Evolutionary conservation across 2,113 vertebrate species (phyloP).

Genomic region (Ellobius talpinus): DNA sequence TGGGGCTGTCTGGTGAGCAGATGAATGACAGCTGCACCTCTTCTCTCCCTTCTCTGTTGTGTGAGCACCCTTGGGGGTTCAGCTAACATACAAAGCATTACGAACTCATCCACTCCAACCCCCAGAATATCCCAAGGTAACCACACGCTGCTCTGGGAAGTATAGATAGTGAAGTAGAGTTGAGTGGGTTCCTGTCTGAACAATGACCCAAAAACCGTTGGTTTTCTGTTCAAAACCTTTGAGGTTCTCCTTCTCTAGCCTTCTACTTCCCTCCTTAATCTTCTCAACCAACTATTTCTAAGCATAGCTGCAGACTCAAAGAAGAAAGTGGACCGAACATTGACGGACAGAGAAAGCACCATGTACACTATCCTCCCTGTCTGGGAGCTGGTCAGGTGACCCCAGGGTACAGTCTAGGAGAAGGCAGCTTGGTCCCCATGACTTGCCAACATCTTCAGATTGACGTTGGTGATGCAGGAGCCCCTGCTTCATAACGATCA

Average conservation of each 20-base stretch:
- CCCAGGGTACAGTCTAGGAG: background rate
- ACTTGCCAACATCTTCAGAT: background rate
- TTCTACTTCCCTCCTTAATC: no score
- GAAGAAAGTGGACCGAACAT: rapidly evolving
- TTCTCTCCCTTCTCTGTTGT: background rate
- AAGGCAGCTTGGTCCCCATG: background rate
- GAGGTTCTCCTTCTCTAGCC: background rate
- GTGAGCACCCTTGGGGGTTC: background rate
- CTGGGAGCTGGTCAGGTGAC: background rate
- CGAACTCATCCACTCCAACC: background rate
- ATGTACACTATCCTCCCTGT: background rate
- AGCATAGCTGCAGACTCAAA: background rate
- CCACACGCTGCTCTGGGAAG: background rate
- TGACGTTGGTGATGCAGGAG: background rate
- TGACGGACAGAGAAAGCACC: background rate
- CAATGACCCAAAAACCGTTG: background rate
- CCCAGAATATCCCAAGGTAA: background rate
- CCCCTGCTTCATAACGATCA: background rate
- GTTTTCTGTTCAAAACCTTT: background rate
- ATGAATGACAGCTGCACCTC: no score
- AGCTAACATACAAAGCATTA: background rate
- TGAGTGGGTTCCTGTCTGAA: background rate
- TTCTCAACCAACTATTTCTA: background rate
- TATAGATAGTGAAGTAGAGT: background rate
- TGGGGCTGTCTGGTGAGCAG: rapidly evolving